A percentile compares a stretch with the other conserved stretches of the same genome.
phyloP scores from a whole-genome alignment of 2,888 invertebrate genomes.

The Germaria angustata region DNA sequence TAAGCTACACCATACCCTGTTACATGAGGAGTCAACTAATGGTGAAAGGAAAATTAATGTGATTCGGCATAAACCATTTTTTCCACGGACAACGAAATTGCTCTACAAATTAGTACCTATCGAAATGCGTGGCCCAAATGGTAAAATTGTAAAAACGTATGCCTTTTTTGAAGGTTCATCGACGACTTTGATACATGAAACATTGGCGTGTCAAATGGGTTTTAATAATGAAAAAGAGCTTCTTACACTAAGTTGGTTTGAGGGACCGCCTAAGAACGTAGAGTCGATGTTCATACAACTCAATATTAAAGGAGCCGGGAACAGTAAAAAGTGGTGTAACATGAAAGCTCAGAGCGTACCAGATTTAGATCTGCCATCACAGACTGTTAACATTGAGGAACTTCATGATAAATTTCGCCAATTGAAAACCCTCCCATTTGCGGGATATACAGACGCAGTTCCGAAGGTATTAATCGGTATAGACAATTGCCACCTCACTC shows the following conservation, averaged over 20 bases:
- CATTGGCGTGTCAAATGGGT: neutral
- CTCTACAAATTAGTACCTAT: neutral
- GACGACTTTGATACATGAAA: neutral
- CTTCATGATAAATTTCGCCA: neutral
- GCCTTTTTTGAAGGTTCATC: slow-evolving; percentile 1
- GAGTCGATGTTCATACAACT: neutral
- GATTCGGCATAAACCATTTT: neutral
- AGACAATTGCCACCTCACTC: neutral
- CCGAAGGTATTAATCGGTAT: neutral
- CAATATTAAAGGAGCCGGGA: neutral
- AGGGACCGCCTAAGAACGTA: no score
- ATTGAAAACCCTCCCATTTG: neutral
- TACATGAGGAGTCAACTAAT: neutral
- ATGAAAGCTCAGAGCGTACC: neutral
- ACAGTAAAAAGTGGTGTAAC: neutral
- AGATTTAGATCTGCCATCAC: neutral
- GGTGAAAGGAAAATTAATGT: neutral
- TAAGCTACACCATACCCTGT: neutral
- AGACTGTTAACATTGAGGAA: neutral
- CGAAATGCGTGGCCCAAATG: slow-evolving; percentile 1
- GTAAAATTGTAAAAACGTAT: neutral
- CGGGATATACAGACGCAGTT: neutral
- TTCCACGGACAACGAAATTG: neutral
- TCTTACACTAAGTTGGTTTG: no score
- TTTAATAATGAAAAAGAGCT: neutral